phyloP scores from a whole-genome alignment of 2,888 invertebrate genomes.

The Xylophagus ater region DNA sequence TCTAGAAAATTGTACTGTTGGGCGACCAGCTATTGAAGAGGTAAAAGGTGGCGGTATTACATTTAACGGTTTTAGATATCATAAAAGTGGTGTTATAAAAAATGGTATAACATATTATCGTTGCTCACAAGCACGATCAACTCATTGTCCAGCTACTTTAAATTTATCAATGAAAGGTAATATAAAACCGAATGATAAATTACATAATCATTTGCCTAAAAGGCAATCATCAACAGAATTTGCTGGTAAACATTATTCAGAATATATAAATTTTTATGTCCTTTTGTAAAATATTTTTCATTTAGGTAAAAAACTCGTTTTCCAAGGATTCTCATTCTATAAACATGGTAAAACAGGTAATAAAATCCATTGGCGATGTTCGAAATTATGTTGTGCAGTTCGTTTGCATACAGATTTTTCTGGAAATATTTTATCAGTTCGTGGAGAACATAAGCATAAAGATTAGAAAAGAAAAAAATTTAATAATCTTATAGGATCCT shows the following conservation, averaged over 20 bases:
- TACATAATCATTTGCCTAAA: constrained; percentile 16
- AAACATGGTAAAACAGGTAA: constrained; percentile 14
- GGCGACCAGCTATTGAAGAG: neutral
- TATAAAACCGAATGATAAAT: constrained; percentile 11
- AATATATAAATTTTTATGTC: neutral
- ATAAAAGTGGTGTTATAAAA: constrained; percentile 17
- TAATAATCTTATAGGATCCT: too few species aligned
- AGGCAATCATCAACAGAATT: constrained; percentile 4
- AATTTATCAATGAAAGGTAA: constrained; percentile 7
- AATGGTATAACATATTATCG: constrained; percentile 16
- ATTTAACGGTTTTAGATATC: constrained; percentile 13
- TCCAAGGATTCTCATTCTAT: constrained; percentile 13
- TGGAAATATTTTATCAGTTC: constrained; percentile 13
- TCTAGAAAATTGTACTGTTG: neutral
- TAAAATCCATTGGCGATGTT: constrained; percentile 18
- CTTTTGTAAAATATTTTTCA: neutral
- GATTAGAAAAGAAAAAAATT: constrained; percentile 3
- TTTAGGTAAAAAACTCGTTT: constrained; percentile 16
- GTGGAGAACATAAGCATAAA: constrained; percentile 13
- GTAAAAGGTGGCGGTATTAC: constrained; percentile 11
- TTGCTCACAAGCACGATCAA: constrained; percentile 10
- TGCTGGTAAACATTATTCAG: constrained; percentile 9
- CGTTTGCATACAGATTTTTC: constrained; percentile 15
- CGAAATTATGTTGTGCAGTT: constrained; percentile 12
- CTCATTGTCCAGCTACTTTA: constrained; percentile 13